Base-by-base conservation (phyloP, 2,113 vertebrate genomes). In the Sinocyclocheilus anshuiensis region DNA sequence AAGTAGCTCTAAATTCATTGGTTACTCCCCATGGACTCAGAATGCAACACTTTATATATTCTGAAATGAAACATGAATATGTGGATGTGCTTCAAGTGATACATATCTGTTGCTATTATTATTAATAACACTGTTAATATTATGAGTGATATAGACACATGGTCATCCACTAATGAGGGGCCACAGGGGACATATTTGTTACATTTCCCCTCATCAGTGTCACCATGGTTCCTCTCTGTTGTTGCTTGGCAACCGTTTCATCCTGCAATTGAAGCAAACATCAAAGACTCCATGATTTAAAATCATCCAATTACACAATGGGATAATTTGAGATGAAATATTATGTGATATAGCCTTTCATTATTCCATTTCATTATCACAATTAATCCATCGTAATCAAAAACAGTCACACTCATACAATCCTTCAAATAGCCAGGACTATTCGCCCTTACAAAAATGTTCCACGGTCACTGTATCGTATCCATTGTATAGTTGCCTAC, bases 181-280 rank as follows among this genome's bases (percentile, higher is more conserved):
- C 45, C 53, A 80, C 63, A 76, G 71, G 53, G 65, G 75, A 71
- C 84, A 63, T 86, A 79, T 69, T 89, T 91, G 39, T 87, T 87
- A 85, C 75, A 84, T 88, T 85, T 90, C 81, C 86, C 83, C 22
- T 81, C 72, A 90, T 91, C 90, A 89, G 92, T 92, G 93, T 94
- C 93, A 84, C 87, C 84, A 84, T 90, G 87, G 89, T 59, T 84
- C 85, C 72, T 45, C 86, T 94, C 90, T 92, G 89, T 91, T 93
- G 94, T 95, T 94, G 92, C 94, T 92, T 94, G 92, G 94, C 94
- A 94, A 94, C 94, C 91, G 89, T 88, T 89, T 92, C 91, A 91
- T 92, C 92, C 91, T 90, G 90, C 88, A 90, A 86, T 88, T 87
- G 86, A 91, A 91, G 91, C 83, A 88, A 91, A 90, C 91, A 87